These are phyloP conservation scores for Paralvinella palmiformis DNA, from an alignment of 1,140 invertebrate genomes.

Conservation along the genomic window DNA sequence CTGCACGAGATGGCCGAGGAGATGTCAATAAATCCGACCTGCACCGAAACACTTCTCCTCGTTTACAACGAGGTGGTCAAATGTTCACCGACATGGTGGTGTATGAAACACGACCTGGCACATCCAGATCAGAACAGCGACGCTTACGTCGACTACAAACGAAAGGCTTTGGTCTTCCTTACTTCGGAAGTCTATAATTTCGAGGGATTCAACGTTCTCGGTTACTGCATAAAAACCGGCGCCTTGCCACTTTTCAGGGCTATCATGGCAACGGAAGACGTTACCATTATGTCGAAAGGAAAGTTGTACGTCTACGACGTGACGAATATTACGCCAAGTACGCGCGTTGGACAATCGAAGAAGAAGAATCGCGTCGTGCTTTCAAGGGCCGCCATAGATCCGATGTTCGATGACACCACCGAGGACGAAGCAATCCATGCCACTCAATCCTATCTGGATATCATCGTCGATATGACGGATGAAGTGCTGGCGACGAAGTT, in stretches of 20 bases:
- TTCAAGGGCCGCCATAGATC: too few species aligned
- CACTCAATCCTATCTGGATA: slow-evolving; percentile 11
- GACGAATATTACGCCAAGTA: slow-evolving; percentile 5
- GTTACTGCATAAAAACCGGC: slow-evolving; percentile 1
- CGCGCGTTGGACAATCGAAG: neutral
- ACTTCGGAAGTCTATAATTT: slow-evolving; percentile 7
- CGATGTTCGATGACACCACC: too few species aligned
- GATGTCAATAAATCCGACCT: neutral
- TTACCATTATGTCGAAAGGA: neutral
- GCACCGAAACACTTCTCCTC: neutral
- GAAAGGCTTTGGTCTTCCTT: slow-evolving; percentile 8
- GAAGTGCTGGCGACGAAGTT: slow-evolving; percentile 17
- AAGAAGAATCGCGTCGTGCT: too few species aligned
- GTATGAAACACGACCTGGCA: slow-evolving; percentile 7
- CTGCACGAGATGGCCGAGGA: slow-evolving; percentile 12
- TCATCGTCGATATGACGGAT: slow-evolving; percentile 9
- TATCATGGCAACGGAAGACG: slow-evolving; percentile 9
- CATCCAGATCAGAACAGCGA: slow-evolving; percentile 4
- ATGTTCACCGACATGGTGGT: slow-evolving; percentile 10
- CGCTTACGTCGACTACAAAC: neutral
- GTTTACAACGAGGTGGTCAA: slow-evolving; percentile 4
- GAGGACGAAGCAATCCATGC: too few species aligned
- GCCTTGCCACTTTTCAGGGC: slow-evolving; percentile 4
- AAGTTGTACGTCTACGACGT: slow-evolving; percentile 12
- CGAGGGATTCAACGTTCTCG: slow-evolving; percentile 1